Conservation (phyloP, 2,113 vertebrate species). For the Stictonetta naevosa region DNA sequence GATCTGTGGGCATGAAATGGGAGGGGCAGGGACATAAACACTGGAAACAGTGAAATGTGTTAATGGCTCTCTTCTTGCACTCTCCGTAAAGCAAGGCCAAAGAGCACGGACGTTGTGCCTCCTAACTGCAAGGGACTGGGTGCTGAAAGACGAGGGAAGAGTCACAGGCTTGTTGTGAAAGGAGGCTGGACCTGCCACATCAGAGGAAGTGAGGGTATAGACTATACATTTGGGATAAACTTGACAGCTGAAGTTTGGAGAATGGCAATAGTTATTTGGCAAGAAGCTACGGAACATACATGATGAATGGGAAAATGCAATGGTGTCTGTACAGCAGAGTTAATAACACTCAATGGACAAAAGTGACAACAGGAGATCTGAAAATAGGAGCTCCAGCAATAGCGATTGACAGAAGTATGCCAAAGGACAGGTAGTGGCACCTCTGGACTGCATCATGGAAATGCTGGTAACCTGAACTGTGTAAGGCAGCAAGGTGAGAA, state of each 20-base stretch:
- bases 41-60: neutral
- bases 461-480: neutral
- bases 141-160: neutral
- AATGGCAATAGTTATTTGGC: neutral
- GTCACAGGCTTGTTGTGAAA: neutral
- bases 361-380: neutral
- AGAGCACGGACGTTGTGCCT: rapidly evolving
- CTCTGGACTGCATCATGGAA: neutral
- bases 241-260: neutral
- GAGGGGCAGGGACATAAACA: neutral
- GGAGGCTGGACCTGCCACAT: neutral
- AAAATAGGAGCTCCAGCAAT: neutral
- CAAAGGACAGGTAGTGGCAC: neutral
- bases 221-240: neutral
- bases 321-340: neutral
- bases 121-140: neutral
- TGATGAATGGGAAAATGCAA: neutral
- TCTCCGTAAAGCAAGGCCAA: neutral
- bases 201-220: neutral
- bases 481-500: neutral
- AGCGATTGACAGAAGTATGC: neutral
- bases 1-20: neutral
- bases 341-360: neutral
- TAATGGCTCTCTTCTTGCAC: neutral
- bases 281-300: neutral